phyloP scores from a whole-genome alignment of 2,797 vertebrate genomes.

The Babyrousa celebensis region DNA sequence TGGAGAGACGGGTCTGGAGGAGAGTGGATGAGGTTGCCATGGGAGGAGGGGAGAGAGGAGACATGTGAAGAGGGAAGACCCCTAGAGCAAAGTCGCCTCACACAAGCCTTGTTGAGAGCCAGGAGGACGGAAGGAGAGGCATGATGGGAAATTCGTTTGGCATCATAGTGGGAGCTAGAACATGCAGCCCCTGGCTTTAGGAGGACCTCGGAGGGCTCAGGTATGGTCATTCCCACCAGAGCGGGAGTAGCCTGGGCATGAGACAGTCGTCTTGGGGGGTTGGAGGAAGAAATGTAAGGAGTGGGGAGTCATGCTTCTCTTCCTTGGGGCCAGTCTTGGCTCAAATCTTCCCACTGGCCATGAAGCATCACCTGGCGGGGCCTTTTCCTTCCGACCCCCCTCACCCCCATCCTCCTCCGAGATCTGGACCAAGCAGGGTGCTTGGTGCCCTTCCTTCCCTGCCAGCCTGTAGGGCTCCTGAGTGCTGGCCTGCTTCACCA shows the following conservation, averaged over 20 bases:
- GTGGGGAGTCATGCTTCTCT: neutral
- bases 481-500: neutral
- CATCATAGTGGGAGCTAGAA: rapidly evolving
- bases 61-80: neutral
- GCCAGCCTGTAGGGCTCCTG: neutral
- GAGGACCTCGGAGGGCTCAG: neutral
- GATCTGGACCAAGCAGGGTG: neutral
- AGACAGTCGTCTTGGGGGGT: neutral
- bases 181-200: too few species aligned
- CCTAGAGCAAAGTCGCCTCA: too few species aligned
- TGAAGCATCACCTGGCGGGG: neutral
- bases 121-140: neutral
- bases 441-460: neutral
- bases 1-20: too few species aligned
- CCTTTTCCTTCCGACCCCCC: neutral
- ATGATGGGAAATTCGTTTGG: neutral
- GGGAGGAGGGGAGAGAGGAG: neutral
- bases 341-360: neutral
- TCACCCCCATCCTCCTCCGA: too few species aligned
- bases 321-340: neutral
- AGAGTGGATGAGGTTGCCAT: neutral
- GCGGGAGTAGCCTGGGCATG: neutral
- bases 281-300: neutral
- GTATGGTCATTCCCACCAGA: neutral
- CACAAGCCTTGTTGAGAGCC: neutral